Base-by-base conservation (phyloP, 2,888 invertebrate species). In the Melipona beecheii region DNA sequence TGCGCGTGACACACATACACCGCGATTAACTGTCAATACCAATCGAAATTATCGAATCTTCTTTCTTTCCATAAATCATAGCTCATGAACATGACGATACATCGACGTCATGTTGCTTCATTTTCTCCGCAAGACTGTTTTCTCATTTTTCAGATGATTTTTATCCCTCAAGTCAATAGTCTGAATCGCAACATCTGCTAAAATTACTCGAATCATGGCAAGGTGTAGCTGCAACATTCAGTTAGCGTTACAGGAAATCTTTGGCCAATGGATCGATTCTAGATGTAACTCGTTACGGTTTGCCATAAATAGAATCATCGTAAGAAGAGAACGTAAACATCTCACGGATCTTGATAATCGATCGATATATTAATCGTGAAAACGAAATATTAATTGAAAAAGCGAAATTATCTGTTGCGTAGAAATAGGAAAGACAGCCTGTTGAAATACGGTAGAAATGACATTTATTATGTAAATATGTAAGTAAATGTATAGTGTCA, bases 191-290 rank as follows among this genome's bases (percentile, higher is more conserved):
- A 73, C 66, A 5, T 68, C 21, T 21, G 68, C 81, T 86, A 87
- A 87, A 86, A 87, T 84, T 86, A 84, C 73, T 78, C 77, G 78
- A 62, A 75, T 49, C 69, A 69, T 78, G 83, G 70, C 60, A 54
- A 50, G 70, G 75, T 65, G 66, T 73, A 75, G 77, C 71, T 73
- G 70, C 60, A 58, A 81, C 60, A 60, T 64, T 73, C 19, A 70
- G 11, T 11, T 31, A 43, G 24, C 74, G 52, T 75, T 52, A 56
- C 43, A 68, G 19, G 50, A 71, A 68, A 56, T 31, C 15, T n/a
- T 21, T 13, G 71, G 31, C 78, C 77, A 75, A 83, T 73, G 79
- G 79, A 79, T 72, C 72, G 81, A 71, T 83, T 76, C 66, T 49
- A 31, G n/a, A 56, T 27, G 56, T 52, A 43, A 69, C 65, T 54